phyloP scores from a whole-genome alignment of 2,888 invertebrate genomes.

The Osmoderma eremita region DNA sequence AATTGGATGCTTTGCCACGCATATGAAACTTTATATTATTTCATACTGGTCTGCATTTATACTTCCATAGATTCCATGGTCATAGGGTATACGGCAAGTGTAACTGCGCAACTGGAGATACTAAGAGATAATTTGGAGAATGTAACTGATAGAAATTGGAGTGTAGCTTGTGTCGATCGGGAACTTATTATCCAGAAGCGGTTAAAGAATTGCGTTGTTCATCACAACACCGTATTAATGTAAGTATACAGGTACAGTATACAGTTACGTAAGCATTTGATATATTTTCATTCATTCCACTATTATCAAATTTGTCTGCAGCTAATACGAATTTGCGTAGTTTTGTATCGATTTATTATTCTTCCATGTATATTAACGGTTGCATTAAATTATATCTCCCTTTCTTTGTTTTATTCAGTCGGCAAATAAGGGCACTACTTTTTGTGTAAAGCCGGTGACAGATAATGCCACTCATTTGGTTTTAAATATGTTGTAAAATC shows the following conservation, averaged over 20 bases:
- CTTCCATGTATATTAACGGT: too few species aligned
- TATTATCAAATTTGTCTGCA: too few species aligned
- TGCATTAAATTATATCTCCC: too few species aligned
- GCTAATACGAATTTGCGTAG: too few species aligned
- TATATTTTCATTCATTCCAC: too few species aligned
- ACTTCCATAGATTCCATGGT: conserved; percentile 42
- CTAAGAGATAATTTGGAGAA: conserved; percentile 36
- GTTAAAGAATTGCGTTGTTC: conserved; percentile 43
- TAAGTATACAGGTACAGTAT: conserved; percentile 27
- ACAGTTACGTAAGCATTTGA: too few species aligned
- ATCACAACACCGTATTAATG: conserved; percentile 46
- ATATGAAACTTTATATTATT: background rate
- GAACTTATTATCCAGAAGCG: background rate
- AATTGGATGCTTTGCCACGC: background rate
- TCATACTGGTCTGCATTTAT: background rate
- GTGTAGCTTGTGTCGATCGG: background rate
- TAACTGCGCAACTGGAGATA: conserved; percentile 46
- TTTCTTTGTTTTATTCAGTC: too few species aligned
- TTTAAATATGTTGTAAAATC: too few species aligned
- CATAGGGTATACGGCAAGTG: conserved; percentile 41
- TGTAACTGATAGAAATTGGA: background rate
- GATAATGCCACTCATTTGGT: too few species aligned
- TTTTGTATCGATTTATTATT: too few species aligned
- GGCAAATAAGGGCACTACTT: too few species aligned
- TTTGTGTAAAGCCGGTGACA: too few species aligned